Evolutionary conservation across 2,888 invertebrate genomes (phyloP).

Genomic region (Dolichopus griseipennis): DNA sequence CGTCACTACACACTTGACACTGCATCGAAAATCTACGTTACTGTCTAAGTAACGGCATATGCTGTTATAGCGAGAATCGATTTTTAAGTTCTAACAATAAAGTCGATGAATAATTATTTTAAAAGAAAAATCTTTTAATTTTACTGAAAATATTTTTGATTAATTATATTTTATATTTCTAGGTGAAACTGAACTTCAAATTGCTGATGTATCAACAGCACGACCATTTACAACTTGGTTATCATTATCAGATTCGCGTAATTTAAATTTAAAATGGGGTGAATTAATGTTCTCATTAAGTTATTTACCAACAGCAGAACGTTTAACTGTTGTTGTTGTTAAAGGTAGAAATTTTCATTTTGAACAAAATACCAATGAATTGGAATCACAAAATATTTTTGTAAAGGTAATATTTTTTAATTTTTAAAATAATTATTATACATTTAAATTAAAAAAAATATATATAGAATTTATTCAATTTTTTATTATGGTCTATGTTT

Average conservation of each 20-base stretch:
- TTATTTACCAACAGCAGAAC: slow-evolving; percentile 72
- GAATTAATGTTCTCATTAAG: slow-evolving; percentile 74
- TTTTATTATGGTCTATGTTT: no score
- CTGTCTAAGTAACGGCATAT: no score
- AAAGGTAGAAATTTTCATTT: slow-evolving; percentile 67
- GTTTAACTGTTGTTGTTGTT: slow-evolving; percentile 58
- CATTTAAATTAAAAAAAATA: background rate
- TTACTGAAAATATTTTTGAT: no score
- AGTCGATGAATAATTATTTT: no score
- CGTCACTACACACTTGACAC: no score
- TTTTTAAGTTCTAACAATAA: no score
- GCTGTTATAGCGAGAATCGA: no score
- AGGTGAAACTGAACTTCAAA: slow-evolving; percentile 59
- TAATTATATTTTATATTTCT: slow-evolving; percentile 27
- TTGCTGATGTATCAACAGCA: slow-evolving; percentile 53
- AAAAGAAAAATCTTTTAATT: no score
- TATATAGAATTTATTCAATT: background rate
- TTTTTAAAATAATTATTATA: no score
- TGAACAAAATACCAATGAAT: slow-evolving; percentile 22
- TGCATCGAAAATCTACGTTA: no score
- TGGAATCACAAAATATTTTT: slow-evolving; percentile 55
- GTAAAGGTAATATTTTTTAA: slow-evolving; percentile 52
- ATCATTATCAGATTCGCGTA: slow-evolving; percentile 62
- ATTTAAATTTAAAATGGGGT: slow-evolving; percentile 59
- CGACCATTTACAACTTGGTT: slow-evolving; percentile 72